phyloP scores from a whole-genome alignment of 1,140 invertebrate species.

The Halesus radiatus region DNA sequence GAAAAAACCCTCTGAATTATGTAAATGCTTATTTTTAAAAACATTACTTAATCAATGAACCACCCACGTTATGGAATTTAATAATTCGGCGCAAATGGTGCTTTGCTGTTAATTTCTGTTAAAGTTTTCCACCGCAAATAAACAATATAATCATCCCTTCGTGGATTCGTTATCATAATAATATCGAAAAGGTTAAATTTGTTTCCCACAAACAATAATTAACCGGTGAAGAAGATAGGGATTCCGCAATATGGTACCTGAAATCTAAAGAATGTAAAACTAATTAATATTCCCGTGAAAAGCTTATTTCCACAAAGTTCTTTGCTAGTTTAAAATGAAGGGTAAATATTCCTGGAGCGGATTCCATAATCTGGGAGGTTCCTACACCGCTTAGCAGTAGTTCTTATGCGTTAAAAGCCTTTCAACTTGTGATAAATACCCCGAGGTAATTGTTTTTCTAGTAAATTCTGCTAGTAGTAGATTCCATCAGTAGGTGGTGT shows the following conservation, averaged over 20 bases:
- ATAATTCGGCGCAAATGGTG: no score
- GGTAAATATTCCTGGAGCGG: slow-evolving; percentile 2
- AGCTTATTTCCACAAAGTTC: neutral
- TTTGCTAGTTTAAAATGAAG: neutral
- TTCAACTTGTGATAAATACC: slow-evolving; percentile 53
- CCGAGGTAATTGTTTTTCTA: slow-evolving; percentile 55
- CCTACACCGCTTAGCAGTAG: neutral
- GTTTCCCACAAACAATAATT: slow-evolving; percentile 9
- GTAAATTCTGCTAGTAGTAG: neutral
- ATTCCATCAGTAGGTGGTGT: neutral
- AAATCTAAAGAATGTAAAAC: no score
- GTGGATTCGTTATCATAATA: no score
- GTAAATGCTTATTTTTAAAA: no score
- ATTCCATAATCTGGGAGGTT: slow-evolving; percentile 9
- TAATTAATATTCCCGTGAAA: neutral
- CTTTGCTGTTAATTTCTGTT: no score
- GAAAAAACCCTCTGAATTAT: no score
- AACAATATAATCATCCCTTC: no score
- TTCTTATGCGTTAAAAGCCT: slow-evolving; percentile 51
- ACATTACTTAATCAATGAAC: no score
- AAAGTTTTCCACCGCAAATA: no score
- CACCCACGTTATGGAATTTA: no score
- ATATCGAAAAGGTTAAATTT: neutral
- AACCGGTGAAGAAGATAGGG: no score
- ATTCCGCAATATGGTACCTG: no score